Conservation (phyloP, 1,140 invertebrate species). For the Conus ventricosus region DNA sequence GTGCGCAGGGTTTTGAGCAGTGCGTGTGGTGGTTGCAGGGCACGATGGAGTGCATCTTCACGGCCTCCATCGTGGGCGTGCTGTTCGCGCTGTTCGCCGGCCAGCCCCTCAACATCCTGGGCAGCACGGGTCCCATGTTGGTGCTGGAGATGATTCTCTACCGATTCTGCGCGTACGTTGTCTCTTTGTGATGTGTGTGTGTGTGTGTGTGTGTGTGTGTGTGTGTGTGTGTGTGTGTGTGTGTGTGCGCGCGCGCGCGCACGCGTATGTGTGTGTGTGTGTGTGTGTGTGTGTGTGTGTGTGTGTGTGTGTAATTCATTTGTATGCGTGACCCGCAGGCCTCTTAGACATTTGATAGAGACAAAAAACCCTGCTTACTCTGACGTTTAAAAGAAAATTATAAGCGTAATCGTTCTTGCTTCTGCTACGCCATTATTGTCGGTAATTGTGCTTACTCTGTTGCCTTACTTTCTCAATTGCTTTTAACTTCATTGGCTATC, state of each 20-base stretch:
- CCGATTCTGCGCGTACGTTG: slow-evolving; percentile 90
- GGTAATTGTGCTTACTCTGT: too few relatives aligned
- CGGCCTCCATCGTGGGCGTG: slow-evolving; percentile 96
- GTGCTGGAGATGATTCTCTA: slow-evolving; percentile 77
- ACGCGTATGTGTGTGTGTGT: background rate
- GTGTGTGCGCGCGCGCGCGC: background rate
- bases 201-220: slow-evolving; percentile 2
- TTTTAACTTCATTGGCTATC: too few relatives aligned
- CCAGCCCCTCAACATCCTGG: slow-evolving; percentile 92
- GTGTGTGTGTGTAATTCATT: background rate
- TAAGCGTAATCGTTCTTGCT: too few relatives aligned
- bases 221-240: background rate
- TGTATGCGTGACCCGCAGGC: background rate
- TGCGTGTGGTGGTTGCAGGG: slow-evolving; percentile 77
- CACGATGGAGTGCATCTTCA: slow-evolving; percentile 97
- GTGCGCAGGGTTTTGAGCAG: too few relatives aligned
- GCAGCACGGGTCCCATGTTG: slow-evolving; percentile 72
- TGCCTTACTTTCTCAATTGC: too few relatives aligned
- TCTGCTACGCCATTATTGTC: too few relatives aligned
- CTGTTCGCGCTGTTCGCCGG: slow-evolving; percentile 81
- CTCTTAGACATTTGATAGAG: too few relatives aligned
- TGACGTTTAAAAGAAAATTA: too few relatives aligned
- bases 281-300: background rate
- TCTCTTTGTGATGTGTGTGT: background rate
- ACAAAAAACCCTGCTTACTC: too few relatives aligned